Evolutionary conservation across 2,888 invertebrate species (phyloP).

Genomic region (Timandra comae): DNA sequence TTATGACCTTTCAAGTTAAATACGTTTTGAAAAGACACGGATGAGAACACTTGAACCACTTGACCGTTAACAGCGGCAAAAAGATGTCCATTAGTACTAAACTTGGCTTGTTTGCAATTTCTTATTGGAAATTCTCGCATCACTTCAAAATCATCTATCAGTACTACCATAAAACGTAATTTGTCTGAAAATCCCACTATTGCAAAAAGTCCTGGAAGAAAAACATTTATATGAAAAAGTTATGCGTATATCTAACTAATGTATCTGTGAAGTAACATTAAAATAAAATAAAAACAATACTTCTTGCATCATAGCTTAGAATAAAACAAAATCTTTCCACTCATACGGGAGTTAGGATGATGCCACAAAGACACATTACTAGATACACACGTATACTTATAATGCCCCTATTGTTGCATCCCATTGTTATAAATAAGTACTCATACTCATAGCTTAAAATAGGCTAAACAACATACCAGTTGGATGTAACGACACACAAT

Average conservation of each 20-base stretch:
- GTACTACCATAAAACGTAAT: conserved; percentile 89
- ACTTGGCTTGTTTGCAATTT: conserved; percentile 85
- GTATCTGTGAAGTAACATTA: neutral
- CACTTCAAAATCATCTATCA: conserved; percentile 89
- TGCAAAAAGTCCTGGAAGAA: conserved; percentile 86
- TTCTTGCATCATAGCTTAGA: neutral
- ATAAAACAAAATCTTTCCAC: no score
- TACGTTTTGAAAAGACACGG: conserved; percentile 86
- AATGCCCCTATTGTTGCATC: no score
- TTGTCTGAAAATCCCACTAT: conserved; percentile 95
- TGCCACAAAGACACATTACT: no score
- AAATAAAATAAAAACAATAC: conserved; percentile 5
- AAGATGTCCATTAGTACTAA: conserved; percentile 91
- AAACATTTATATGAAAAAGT: conserved; percentile 4
- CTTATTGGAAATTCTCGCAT: conserved; percentile 84
- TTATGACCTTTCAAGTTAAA: conserved; percentile 88
- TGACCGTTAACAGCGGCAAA: conserved; percentile 93
- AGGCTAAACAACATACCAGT: conserved; percentile 37
- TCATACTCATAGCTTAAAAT: no score
- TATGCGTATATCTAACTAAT: neutral
- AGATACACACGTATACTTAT: no score
- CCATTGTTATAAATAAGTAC: no score
- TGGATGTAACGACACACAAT: conserved; percentile 85
- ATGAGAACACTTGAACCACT: conserved; percentile 90
- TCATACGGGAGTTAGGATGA: no score